Base-by-base conservation (phyloP, 2,797 vertebrate species). In the Leptatherina wallacei region DNA sequence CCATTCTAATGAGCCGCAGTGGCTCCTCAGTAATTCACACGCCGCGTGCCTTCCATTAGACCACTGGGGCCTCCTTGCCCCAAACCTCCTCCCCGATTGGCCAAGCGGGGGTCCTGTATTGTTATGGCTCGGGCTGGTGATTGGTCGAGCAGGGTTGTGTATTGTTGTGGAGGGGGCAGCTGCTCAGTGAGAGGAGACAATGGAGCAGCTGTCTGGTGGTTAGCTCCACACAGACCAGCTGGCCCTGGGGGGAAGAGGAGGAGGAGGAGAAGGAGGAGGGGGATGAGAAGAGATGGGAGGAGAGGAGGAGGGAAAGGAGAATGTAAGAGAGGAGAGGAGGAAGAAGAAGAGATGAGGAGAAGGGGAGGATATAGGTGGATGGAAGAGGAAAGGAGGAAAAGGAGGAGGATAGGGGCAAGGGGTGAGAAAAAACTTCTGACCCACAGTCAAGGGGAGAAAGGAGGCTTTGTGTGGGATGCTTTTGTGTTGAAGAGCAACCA, bases 171-270 rank as follows among this genome's bases (percentile, higher is more conserved):
- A 95, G 92, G 94, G 95, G 97, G 97, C 98, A 99, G 97, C 98
- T 99, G 98, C 97, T 95, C 95, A 94, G 96, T 96, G 96, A 96
- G 96, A 93, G 94, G 94, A 97, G 95, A 99, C 98, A 99, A 99
- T 99, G 93, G 97, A 96, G 97, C 98, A 99, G 98, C 98, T 99
- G 98, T 99, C 97, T 95, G 91, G 90, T 93, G 88, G 96, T 96
- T 97, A 96, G 96, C 96, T 96, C 96, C 95, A 96, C 98, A 97
- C 96, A 96, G 94, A 96, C 98, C 98, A 99, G 98, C 98, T 99
- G 98, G 98, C 98, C 96, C 95, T 91, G 90, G 91, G 93, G 90
- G 84, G 80, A 38, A 65, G 75, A 27, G 90, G 92, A 93, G 91
- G 95, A 91, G 93, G 75, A 69, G 89, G 89, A 88, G 69, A 95